These are phyloP conservation scores for Carabus problematicus DNA, from an alignment of 2,888 invertebrate genomes.

Conservation along the genomic window DNA sequence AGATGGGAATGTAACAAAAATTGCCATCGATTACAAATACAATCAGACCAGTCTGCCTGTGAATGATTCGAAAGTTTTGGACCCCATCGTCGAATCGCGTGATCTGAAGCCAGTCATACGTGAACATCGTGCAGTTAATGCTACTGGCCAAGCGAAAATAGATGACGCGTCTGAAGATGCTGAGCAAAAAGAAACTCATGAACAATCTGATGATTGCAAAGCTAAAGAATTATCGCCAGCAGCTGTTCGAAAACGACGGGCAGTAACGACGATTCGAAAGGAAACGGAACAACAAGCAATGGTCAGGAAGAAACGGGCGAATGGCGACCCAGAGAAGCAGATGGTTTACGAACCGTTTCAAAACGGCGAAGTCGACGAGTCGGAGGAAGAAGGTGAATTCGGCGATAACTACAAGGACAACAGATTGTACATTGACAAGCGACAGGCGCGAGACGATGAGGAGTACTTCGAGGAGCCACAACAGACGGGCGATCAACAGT, in stretches of 20 bases:
- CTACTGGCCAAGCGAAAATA: conserved; percentile 4
- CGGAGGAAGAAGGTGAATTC: conserved; percentile 42
- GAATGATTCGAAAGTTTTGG: too few relatives aligned
- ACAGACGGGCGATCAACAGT: too few relatives aligned
- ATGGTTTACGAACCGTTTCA: conserved; percentile 27
- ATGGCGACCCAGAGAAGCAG: conserved; percentile 21
- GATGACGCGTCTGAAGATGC: conserved; percentile 11
- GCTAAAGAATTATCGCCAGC: conserved; percentile 9
- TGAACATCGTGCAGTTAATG: conserved; percentile 23
- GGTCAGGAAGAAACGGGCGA: conserved; percentile 21
- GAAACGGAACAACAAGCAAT: conserved; percentile 1
- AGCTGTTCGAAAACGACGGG: too few relatives aligned
- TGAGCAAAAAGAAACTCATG: conserved; percentile 28
- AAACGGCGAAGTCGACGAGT: conserved; percentile 28
- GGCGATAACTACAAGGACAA: conserved; percentile 42
- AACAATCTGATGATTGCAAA: conserved; percentile 11
- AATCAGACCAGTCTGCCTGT: too few relatives aligned
- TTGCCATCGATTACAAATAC: neutral
- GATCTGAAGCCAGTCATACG: conserved; percentile 11
- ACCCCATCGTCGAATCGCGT: neutral
- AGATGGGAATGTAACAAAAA: too few relatives aligned
- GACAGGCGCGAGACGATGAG: conserved; percentile 29
- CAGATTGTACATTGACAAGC: conserved; percentile 29
- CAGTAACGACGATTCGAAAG: too few relatives aligned
- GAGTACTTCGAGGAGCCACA: conserved; percentile 39